Percentiles rank a stretch among this genome's conserved stretches.
phyloP scores from a whole-genome alignment of 1,140 invertebrate species.

The Nylanderia fulva region DNA sequence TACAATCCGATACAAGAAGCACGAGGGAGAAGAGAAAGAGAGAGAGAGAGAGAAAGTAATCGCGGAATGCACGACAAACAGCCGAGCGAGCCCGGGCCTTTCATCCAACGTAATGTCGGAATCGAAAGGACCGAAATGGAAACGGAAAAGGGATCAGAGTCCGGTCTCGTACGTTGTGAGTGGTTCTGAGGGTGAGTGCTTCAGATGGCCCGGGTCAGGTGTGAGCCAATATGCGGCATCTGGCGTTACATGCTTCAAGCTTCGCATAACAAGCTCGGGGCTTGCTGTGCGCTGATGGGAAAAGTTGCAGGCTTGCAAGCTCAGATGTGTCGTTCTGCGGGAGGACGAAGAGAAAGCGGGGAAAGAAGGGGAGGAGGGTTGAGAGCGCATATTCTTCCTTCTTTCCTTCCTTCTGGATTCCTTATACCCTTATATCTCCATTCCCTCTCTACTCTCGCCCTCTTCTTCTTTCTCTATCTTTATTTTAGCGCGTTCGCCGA shows the following conservation, averaged over 20 bases:
- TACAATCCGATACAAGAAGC: conserved; percentile 27
- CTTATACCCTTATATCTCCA: no score
- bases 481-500: conserved; percentile 51
- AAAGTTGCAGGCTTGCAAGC: conserved; percentile 84
- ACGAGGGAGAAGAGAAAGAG: not conserved
- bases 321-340: conserved; percentile 76
- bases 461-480: conserved; percentile 41
- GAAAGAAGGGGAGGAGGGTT: no score
- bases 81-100: not conserved
- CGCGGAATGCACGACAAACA: not conserved
- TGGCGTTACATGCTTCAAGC: conserved; percentile 85
- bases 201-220: conserved; percentile 71
- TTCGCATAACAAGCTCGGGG: conserved; percentile 84
- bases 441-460: not conserved
- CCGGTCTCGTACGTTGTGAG: conserved; percentile 34
- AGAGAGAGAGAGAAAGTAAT: conserved; percentile 6
- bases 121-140: not conserved
- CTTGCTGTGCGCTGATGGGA: conserved; percentile 83
- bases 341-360: no score
- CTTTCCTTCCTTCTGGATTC: no score
- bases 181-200: not conserved
- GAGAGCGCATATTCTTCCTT: conserved; percentile 66
- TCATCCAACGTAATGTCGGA: conserved; percentile 15
- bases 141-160: conserved; percentile 30
- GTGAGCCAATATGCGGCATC: conserved; percentile 84